Conservation (phyloP, 2,113 vertebrate species). For the Chionis minor region DNA sequence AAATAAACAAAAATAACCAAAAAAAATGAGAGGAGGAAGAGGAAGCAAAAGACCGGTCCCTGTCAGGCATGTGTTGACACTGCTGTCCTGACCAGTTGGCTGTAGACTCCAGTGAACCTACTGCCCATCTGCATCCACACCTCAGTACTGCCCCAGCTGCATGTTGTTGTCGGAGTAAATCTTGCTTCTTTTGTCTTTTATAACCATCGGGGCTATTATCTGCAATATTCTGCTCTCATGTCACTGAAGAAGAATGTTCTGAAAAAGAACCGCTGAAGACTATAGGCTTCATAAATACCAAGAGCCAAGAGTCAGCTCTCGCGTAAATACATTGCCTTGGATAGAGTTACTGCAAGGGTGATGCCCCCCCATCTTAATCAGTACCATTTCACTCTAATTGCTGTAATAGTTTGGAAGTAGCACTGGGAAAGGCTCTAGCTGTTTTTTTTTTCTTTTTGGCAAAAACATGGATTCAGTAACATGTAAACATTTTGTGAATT, state of each 20-base stretch:
- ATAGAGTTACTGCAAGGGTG: neutral
- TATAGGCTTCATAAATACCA: neutral
- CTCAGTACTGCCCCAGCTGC: neutral
- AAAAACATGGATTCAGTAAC: neutral
- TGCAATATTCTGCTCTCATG: neutral
- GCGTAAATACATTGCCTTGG: neutral
- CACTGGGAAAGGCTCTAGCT: neutral
- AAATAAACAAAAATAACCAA: neutral
- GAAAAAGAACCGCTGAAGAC: neutral
- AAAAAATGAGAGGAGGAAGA: neutral
- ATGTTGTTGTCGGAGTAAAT: neutral
- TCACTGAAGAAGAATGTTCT: constrained; percentile 25
- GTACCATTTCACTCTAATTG: constrained; percentile 30
- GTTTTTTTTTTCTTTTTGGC: neutral
- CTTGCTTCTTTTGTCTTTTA: neutral
- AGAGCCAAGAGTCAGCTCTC: neutral
- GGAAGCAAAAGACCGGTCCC: neutral
- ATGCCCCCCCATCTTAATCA: neutral
- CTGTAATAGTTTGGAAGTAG: neutral
- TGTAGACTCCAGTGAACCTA: neutral
- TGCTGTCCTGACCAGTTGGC: neutral
- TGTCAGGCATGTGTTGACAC: neutral
- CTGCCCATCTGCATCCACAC: neutral
- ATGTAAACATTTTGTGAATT: neutral
- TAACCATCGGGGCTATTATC: neutral